Percentiles rank a stretch among this genome's conserved stretches.
phyloP scores from a whole-genome alignment of 2,888 invertebrate species.

The Pterobdella sp. region DNA sequence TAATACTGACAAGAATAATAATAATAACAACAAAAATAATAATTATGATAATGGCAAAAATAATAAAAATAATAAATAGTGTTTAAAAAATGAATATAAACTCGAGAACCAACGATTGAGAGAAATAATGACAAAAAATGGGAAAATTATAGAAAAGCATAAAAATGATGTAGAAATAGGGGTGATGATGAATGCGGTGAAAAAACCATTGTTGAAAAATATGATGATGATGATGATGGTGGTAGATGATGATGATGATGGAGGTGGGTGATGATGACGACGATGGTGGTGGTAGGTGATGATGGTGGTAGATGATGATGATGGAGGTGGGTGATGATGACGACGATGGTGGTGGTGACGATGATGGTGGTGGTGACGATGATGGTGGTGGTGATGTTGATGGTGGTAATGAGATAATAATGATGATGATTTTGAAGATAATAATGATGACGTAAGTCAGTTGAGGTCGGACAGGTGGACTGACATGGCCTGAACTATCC shows the following conservation, averaged over 20 bases:
- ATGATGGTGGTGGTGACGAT: background rate
- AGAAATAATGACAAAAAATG: background rate
- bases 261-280: background rate
- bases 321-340: background rate
- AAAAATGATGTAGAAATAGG: background rate
- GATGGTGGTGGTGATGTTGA: background rate
- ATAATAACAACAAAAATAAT: background rate
- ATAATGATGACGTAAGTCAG: background rate
- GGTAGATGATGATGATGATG: background rate
- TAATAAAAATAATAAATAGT: background rate
- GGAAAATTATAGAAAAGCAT: background rate
- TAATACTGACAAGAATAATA: background rate
- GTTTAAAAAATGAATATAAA: background rate
- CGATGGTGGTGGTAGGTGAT: background rate
- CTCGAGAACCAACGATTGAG: background rate
- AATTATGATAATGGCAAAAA: background rate
- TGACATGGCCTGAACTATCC: constrained; percentile 54
- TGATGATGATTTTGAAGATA: background rate
- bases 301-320: background rate
- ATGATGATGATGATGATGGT: background rate
- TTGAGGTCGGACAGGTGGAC: constrained; percentile 41
- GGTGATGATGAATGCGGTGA: background rate
- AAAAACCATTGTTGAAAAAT: background rate
- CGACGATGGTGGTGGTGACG: background rate
- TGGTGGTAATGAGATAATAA: background rate